phyloP scores from a whole-genome alignment of 2,797 vertebrate species.

The Tachyglossus aculeatus region DNA sequence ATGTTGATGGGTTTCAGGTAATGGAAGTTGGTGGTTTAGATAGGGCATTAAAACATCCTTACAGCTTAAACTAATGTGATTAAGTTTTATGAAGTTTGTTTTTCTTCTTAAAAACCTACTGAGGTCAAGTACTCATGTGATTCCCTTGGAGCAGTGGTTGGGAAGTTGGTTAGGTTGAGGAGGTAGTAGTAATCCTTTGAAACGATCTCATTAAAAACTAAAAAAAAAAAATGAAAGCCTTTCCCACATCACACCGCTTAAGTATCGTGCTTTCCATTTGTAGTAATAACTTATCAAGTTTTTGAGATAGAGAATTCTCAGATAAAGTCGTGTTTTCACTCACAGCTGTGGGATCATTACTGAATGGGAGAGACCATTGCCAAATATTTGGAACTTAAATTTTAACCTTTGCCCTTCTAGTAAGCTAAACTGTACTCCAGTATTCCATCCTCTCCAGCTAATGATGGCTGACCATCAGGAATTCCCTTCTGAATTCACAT shows the following conservation, averaged over 20 bases:
- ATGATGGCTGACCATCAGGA: too few species aligned
- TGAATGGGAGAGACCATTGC: background rate
- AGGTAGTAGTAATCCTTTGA: slow-evolving; percentile 69
- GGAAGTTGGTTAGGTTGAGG: slow-evolving; percentile 64
- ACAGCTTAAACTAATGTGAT: slow-evolving; percentile 89
- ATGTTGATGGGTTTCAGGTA: slow-evolving; percentile 83
- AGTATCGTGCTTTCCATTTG: too few species aligned
- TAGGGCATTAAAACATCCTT: slow-evolving; percentile 83
- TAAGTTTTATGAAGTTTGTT: slow-evolving; percentile 93
- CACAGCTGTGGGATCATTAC: slow-evolving; percentile 13
- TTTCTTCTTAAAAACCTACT: slow-evolving; percentile 86
- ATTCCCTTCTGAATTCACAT: too few species aligned
- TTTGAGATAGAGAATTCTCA: slow-evolving; percentile 21
- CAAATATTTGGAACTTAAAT: slow-evolving; percentile 49
- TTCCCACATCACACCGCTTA: slow-evolving; percentile 56
- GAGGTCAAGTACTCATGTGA: slow-evolving; percentile 85
- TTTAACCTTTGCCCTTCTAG: slow-evolving; percentile 46
- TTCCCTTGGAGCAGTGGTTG: slow-evolving; percentile 59
- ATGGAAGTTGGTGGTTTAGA: slow-evolving; percentile 83
- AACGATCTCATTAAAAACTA: slow-evolving; percentile 68
- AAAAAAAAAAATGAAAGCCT: slow-evolving; percentile 68
- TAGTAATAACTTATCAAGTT: too few species aligned
- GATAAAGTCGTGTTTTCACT: slow-evolving; percentile 18
- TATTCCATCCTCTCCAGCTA: too few species aligned
- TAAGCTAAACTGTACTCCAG: slow-evolving; percentile 38